These are phyloP conservation scores for Hormiphora californensis DNA, from an alignment of 37 sponge, comb jelly and placozoan species.

Conservation along the genomic window DNA sequence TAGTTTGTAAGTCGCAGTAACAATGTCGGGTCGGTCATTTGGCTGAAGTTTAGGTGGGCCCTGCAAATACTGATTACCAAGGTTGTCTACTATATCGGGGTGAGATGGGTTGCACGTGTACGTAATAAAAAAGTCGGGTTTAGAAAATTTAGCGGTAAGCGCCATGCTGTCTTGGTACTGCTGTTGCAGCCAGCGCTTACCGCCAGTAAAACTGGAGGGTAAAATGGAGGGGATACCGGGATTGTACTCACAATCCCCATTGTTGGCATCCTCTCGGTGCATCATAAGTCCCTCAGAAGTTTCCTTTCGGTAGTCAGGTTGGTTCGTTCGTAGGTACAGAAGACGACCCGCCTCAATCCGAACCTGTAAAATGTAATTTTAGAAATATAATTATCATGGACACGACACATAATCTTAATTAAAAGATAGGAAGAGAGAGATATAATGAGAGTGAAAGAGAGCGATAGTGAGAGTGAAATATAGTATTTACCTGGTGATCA, in stretches of 20 bases:
- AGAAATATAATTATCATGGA: too few species aligned
- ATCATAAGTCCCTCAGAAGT: too few species aligned
- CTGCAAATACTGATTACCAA: too few species aligned
- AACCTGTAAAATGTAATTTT: too few species aligned
- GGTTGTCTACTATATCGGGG: slow-evolving; percentile 57
- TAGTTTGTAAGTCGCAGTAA: slow-evolving; percentile 56
- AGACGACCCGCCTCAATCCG: slow-evolving; percentile 66
- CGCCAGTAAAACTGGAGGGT: slow-evolving; percentile 63
- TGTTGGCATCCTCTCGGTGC: not conserved
- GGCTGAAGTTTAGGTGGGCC: slow-evolving; percentile 55
- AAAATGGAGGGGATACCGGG: slow-evolving; percentile 62
- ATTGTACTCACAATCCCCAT: slow-evolving; percentile 58
- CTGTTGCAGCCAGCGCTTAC: slow-evolving; percentile 63
- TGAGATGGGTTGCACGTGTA: slow-evolving; percentile 62
- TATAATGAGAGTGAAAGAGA: too few species aligned
- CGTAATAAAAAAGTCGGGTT: slow-evolving; percentile 61
- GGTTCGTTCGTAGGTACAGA: slow-evolving; percentile 54
- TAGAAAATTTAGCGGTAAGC: slow-evolving; percentile 56
- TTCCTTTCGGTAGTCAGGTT: slow-evolving; percentile 46
- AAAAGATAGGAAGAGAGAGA: too few species aligned
- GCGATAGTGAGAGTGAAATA: too few species aligned
- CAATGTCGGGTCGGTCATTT: slow-evolving; percentile 59
- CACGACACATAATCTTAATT: too few species aligned
- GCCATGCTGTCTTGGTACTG: slow-evolving; percentile 64
- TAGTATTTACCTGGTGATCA: too few species aligned